A percentile compares a stretch with the other conserved stretches of the same genome.
These are phyloP conservation scores for Orchesella flavescens DNA, from an alignment of 2,888 invertebrate genomes.

Conservation along the genomic window DNA sequence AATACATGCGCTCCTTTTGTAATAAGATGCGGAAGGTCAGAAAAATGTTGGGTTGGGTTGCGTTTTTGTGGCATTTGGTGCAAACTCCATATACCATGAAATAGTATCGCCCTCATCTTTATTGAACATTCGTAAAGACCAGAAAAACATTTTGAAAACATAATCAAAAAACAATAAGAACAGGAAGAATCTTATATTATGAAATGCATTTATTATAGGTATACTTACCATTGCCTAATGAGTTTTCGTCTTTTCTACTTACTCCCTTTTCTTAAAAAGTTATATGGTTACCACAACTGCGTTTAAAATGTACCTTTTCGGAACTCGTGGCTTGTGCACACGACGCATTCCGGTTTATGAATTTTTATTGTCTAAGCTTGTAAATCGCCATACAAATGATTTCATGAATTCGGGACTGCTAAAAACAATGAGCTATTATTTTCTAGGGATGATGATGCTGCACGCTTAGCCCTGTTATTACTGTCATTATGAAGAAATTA, in stretches of 20 bases:
- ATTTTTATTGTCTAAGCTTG: constrained; percentile 31
- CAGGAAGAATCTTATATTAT: no score
- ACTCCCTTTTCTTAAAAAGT: no score
- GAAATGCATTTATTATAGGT: no score
- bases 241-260: no score
- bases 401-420: background rate
- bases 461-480: background rate
- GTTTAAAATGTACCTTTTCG: background rate
- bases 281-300: no score
- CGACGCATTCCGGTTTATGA: constrained; percentile 56
- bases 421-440: constrained; percentile 23
- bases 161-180: no score
- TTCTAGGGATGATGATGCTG: constrained; percentile 9
- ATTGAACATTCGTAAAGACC: background rate
- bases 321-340: constrained; percentile 55
- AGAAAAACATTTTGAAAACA: no score
- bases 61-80: constrained; percentile 32
- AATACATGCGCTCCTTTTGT: background rate
- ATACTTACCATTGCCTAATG: no score
- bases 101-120: background rate
- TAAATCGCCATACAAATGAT: constrained; percentile 19
- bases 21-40: constrained; percentile 68
- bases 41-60: constrained; percentile 42
- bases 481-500: constrained; percentile 30
- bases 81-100: background rate